Percentiles rank a stretch among this genome's conserved stretches.
Conservation (phyloP, 2,113 vertebrate genomes). For the Rana temporaria region DNA sequence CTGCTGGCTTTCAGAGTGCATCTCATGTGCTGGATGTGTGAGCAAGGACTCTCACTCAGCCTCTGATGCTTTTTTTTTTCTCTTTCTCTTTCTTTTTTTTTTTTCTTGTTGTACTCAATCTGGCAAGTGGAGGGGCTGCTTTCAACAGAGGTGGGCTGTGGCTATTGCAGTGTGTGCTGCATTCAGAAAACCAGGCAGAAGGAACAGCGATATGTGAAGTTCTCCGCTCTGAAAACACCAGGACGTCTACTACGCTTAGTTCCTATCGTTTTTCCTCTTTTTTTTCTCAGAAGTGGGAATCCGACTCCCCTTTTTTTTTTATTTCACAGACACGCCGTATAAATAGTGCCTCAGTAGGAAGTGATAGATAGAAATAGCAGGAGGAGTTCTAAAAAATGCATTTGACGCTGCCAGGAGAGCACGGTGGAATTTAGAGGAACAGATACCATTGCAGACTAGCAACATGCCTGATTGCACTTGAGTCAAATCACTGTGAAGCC, state of each 20-base stretch:
- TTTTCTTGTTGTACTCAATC: constrained; percentile 55
- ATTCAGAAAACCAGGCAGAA: constrained; percentile 60
- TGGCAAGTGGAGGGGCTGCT: constrained; percentile 61
- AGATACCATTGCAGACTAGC: constrained; percentile 67
- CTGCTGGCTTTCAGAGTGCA: constrained; percentile 60
- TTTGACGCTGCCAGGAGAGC: constrained; percentile 66
- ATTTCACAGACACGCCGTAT: constrained; percentile 54
- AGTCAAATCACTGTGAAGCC: constrained; percentile 67
- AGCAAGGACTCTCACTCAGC: constrained; percentile 57
- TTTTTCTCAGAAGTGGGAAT: constrained; percentile 51
- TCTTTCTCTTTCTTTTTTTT: constrained; percentile 41
- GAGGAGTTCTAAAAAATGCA: constrained; percentile 67
- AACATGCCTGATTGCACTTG: constrained; percentile 72
- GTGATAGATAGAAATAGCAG: constrained; percentile 65
- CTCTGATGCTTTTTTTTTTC: constrained; percentile 41
- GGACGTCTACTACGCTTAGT: constrained; percentile 49
- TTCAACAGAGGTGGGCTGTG: constrained; percentile 61
- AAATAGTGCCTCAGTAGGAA: constrained; percentile 62
- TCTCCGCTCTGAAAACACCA: constrained; percentile 57
- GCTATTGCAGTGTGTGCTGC: constrained; percentile 64
- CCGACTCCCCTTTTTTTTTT: constrained; percentile 57
- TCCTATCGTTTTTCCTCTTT: constrained; percentile 43
- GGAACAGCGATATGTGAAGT: constrained; percentile 63
- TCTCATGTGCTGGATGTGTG: constrained; percentile 54
- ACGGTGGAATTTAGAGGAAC: constrained; percentile 65